Evolutionary conservation across 2,888 invertebrate species (phyloP), one percentile per base, ranked within the genome.

Genomic region (Drosophila suboccidentalis): DNA sequence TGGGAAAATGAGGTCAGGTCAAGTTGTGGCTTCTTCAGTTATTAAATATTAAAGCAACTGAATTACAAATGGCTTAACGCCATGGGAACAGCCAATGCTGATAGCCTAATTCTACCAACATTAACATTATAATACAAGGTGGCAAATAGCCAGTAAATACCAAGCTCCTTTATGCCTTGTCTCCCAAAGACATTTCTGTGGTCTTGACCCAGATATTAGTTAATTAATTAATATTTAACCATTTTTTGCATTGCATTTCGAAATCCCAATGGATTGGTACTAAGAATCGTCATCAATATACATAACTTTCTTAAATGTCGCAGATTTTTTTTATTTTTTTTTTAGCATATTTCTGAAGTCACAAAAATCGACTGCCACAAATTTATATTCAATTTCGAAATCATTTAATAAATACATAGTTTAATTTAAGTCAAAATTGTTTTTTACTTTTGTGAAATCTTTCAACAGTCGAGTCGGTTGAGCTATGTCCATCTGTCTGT

Each of bases 21-120:
- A 47, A 49, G 46, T 47, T 65, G 62, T 54, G 62, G 51, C 39
- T 50, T 43, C 29, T 32, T 47, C 36, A 38, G n/a, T 57, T 55
- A 76, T 71, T 58, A 44, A 80, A 50, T 71, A 76, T 76, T 61
- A 53, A 75, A 22, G n/a, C 9, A 44, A 57, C 36, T 11, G n/a
- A 44, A 44, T 22, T 36, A 19, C 41, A 3, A 17, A 29, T 29
- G 57, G 36, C 36, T 58, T 58, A 51, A 26, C 15, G 49, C 73
- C 19, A 77, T 61, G 73, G 61, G 13, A 66, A 75, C 50, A 41
- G 4, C 15, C 57, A 19, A 22, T 11, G 19, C 9, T 39, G 15
- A 39, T 39, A 29, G 51, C 4, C 15, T 19, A 10, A 19, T 34
- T 44, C 36, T 32, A 15, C 15, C 50, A 29, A 50, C 50, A 22